Evolutionary conservation across 2,888 invertebrate genomes (phyloP).

Genomic region (Pemphredon lugubris): DNA sequence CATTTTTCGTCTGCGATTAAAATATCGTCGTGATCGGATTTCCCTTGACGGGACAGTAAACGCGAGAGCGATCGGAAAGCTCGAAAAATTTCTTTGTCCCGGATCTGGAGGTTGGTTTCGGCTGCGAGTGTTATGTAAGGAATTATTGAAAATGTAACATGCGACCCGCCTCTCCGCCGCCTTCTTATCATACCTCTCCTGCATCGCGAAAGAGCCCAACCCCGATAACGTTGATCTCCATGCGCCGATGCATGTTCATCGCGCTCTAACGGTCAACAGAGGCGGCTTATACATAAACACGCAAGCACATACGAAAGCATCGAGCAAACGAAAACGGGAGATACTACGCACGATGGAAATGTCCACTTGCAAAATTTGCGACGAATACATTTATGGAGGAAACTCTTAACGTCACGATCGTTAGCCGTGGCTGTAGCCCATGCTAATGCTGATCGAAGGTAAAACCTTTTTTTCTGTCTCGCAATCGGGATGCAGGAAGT

Average conservation of each 20-base stretch:
- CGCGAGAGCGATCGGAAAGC: slow-evolving; percentile 12
- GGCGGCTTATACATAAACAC: slow-evolving; percentile 55
- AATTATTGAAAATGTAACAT: slow-evolving; percentile 68
- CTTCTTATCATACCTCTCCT: slow-evolving; percentile 36
- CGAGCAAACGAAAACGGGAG: slow-evolving; percentile 48
- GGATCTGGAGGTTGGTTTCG: slow-evolving; percentile 41
- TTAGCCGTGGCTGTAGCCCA: slow-evolving; percentile 47
- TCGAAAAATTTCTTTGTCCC: slow-evolving; percentile 44
- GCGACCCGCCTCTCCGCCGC: slow-evolving; percentile 20
- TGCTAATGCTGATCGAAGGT: slow-evolving; percentile 66
- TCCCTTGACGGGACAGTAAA: slow-evolving; percentile 4
- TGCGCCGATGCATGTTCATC: slow-evolving; percentile 66
- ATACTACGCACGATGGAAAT: slow-evolving; percentile 35
- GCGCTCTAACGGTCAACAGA: slow-evolving; percentile 67
- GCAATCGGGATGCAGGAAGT: slow-evolving; percentile 47
- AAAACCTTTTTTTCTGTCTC: slow-evolving; percentile 68
- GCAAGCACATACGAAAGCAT: slow-evolving; percentile 48
- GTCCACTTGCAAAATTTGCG: slow-evolving; percentile 60
- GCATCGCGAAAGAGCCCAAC: slow-evolving; percentile 44
- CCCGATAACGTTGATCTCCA: slow-evolving; percentile 65
- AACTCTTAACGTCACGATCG: slow-evolving; percentile 31
- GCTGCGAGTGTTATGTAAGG: slow-evolving; percentile 59
- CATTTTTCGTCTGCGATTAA: no score
- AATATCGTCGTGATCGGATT: no score
- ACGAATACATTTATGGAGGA: slow-evolving; percentile 65